phyloP scores from a whole-genome alignment of 2,797 vertebrate species.

The Scyliorhinus canicula region DNA sequence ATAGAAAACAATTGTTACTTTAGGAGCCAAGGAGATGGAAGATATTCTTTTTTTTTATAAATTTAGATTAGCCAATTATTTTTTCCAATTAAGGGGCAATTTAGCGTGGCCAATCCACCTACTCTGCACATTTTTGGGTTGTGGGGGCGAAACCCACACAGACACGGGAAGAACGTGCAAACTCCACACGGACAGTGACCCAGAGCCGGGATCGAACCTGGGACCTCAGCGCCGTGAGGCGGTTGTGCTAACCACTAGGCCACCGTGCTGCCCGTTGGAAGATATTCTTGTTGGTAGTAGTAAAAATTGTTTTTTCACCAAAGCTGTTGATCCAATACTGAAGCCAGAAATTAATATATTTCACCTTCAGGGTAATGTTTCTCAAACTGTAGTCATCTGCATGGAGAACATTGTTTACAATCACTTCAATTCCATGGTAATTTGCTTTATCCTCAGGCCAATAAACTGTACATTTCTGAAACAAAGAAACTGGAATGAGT shows the following conservation, averaged over 20 bases:
- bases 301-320: not conserved
- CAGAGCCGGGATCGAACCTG: too few relatives aligned
- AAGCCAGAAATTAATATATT: conserved; percentile 7
- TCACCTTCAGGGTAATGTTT: conserved; percentile 89
- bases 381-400: conserved; percentile 92
- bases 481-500: conserved; percentile 45
- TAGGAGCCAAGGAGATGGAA: not conserved
- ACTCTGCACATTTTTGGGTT: too few relatives aligned
- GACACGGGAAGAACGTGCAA: too few relatives aligned
- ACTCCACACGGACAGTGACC: too few relatives aligned
- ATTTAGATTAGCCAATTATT: too few relatives aligned
- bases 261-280: too few relatives aligned
- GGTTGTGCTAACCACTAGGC: too few relatives aligned
- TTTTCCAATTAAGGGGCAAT: too few relatives aligned
- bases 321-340: not conserved
- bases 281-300: not conserved
- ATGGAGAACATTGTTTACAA: conserved; percentile 75
- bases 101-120: too few relatives aligned
- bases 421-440: conserved; percentile 83
- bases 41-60: too few relatives aligned
- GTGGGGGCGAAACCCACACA: too few relatives aligned
- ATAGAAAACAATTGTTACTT: not conserved
- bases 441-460: conserved; percentile 88
- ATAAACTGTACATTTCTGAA: conserved; percentile 95
- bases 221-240: too few relatives aligned